These are phyloP conservation scores for Stylophora pistillata DNA, from an alignment of 64 coral and sea anemone genomes.

Conservation along the genomic window DNA sequence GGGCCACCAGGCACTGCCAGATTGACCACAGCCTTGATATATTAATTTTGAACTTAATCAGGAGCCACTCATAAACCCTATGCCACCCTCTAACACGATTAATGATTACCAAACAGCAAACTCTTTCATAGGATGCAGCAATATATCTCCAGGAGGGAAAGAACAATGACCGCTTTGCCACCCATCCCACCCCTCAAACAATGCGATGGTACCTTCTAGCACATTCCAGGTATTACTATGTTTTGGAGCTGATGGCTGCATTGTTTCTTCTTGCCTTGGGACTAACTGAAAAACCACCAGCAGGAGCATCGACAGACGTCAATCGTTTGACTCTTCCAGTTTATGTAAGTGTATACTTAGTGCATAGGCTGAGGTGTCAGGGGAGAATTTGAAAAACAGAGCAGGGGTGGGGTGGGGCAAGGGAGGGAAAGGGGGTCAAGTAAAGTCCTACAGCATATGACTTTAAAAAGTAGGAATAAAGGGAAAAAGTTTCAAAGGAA, in stretches of 20 bases:
- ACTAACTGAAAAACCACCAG: conserved; percentile 69
- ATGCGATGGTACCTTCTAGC: conserved; percentile 81
- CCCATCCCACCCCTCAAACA: conserved; percentile 70
- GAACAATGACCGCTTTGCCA: conserved; percentile 93
- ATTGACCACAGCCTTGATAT: no score
- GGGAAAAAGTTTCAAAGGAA: no score
- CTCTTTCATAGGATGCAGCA: conserved; percentile 76
- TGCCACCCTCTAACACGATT: no score
- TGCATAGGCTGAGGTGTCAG: no score
- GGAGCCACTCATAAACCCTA: no score
- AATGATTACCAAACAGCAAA: not conserved
- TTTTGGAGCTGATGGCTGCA: conserved; percentile 81
- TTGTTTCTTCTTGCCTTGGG: conserved; percentile 66
- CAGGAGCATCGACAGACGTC: not conserved
- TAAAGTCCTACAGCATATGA: no score
- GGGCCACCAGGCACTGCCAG: no score
- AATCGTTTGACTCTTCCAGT: conserved; percentile 42
- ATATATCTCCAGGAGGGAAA: conserved; percentile 87
- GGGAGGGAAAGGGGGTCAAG: no score
- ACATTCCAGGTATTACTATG: conserved; percentile 74
- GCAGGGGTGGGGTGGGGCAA: no score
- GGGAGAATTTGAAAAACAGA: no score
- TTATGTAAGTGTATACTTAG: conserved; percentile 48
- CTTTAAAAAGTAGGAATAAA: no score
- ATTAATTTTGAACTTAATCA: no score